Evolutionary conservation across 2,797 vertebrate genomes (phyloP), one percentile per base, ranked within the genome.

Genomic region (Rhinogobio ventralis): DNA sequence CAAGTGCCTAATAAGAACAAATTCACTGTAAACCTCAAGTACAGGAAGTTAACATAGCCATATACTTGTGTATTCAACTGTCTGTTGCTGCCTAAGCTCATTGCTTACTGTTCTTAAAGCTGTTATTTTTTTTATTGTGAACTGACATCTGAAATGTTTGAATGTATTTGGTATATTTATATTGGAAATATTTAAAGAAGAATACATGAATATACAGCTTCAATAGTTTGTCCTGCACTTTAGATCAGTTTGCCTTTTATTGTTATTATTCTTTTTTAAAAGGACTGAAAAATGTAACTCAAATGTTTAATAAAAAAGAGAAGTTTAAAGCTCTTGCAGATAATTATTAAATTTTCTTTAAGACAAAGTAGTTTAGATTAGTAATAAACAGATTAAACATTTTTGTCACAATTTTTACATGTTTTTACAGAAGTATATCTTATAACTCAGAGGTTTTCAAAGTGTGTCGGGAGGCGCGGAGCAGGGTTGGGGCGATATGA

Each of bases 81-180:
- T 62, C 20, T 73, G 49, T 20, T 74, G 28, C 57, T 62, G 72
- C 60, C 46, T 64, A 14, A 36, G 28, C 53, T 73, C 0, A 62
- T 19, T 25, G 25, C 68, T 73, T 71, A 62, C 80, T 72, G 55
- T 62, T 60, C 67, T 69, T 69, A n/a, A 69, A 53, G 15, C 33
- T 77, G 17, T 46, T 72, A 73, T 60, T n/a, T 39, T n/a, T 39
- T 66, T 67, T 55, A 25, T 46, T 73, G 36, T 64, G 15, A 49
- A 64, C 42, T 64, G 69, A 46, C 5, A 19, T 64, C 28, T 64
- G 28, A 74, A 82, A 20, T 36, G 14, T 81, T 45, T 72, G 11
- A 69, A 60, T 46, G 39, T 51, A 33, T 51, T 66, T 82, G 5
- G 14, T 74, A 20, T 74, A 51, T 82, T 66, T 82, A 74, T 75